Evolutionary conservation across 2,888 invertebrate genomes (phyloP).

Genomic region (Spisula solida): DNA sequence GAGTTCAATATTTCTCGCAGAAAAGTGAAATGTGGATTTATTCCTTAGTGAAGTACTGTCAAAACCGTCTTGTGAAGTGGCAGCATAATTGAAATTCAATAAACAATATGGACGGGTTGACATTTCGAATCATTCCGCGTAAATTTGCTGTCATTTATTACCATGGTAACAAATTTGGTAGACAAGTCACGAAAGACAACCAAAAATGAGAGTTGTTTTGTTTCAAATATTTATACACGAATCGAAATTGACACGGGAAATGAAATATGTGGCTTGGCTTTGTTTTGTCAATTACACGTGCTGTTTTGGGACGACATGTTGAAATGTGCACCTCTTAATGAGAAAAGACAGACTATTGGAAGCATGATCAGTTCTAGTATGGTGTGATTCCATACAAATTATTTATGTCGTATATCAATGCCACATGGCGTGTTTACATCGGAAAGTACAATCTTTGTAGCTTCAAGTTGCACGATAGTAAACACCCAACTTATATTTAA

Average conservation of each 20-base stretch:
- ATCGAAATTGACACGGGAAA: background rate
- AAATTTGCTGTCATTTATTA: slow-evolving; percentile 11
- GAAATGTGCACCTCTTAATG: no score
- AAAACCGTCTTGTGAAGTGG: background rate
- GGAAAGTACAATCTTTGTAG: no score
- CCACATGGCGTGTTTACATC: no score
- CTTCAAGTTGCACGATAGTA: no score
- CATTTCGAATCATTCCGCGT: slow-evolving; percentile 10
- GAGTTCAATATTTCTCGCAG: background rate
- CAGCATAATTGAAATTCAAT: slow-evolving; percentile 20
- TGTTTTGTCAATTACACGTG: background rate
- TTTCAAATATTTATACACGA: slow-evolving; percentile 17
- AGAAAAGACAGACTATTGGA: no score
- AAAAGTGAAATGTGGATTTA: slow-evolving; percentile 5
- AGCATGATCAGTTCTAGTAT: no score
- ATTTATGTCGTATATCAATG: no score
- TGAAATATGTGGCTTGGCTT: background rate
- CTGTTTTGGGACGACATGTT: no score
- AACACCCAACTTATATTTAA: no score
- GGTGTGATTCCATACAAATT: no score
- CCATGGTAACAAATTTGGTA: background rate
- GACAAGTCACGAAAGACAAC: slow-evolving; percentile 16
- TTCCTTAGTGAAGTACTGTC: background rate
- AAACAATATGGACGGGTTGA: slow-evolving; percentile 19
- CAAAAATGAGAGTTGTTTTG: background rate